Conservation (phyloP, 1,140 invertebrate genomes). For the Drosophila lini region DNA sequence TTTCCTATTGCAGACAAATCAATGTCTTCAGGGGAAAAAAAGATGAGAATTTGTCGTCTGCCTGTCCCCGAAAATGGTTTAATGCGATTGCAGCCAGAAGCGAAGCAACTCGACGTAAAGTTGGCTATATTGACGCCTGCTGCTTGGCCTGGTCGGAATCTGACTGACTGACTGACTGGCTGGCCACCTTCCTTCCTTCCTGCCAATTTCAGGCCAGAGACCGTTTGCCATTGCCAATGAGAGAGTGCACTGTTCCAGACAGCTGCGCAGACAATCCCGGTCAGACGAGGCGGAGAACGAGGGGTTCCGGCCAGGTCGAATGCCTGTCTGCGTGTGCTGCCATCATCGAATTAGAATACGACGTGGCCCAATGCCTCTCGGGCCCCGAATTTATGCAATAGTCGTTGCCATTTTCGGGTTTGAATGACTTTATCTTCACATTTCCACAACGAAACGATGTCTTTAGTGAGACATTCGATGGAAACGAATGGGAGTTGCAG, state of each 20-base stretch:
- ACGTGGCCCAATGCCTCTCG: conserved; percentile 26
- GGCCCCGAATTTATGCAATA: conserved; percentile 66
- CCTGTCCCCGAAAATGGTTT: conserved; percentile 54
- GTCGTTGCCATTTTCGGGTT: conserved; percentile 54
- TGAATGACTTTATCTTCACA: conserved; percentile 67
- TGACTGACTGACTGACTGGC: conserved; percentile 7
- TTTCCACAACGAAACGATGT: conserved; percentile 58
- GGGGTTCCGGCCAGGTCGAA: conserved; percentile 23
- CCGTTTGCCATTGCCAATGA: conserved; percentile 56
- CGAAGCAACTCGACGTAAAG: conserved; percentile 13
- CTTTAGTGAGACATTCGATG: conserved; percentile 55
- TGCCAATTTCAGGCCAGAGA: conserved; percentile 22
- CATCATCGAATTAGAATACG: conserved; percentile 56
- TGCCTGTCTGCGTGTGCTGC: conserved; percentile 38
- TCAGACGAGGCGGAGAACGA: conserved; percentile 6
- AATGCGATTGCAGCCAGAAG: conserved; percentile 32
- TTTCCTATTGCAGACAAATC: conserved; percentile 42
- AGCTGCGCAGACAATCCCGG: conserved; percentile 56
- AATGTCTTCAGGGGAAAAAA: conserved; percentile 33
- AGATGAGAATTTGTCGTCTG: conserved; percentile 43
- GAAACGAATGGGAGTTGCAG: conserved; percentile 37
- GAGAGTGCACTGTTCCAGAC: conserved; percentile 71
- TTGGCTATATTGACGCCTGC: conserved; percentile 41
- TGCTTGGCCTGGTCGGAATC: conserved; percentile 23
- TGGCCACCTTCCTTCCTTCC: conserved; percentile 19